These are phyloP conservation scores for Pelosia muscerda DNA, from an alignment of 2,888 invertebrate species.

Conservation along the genomic window DNA sequence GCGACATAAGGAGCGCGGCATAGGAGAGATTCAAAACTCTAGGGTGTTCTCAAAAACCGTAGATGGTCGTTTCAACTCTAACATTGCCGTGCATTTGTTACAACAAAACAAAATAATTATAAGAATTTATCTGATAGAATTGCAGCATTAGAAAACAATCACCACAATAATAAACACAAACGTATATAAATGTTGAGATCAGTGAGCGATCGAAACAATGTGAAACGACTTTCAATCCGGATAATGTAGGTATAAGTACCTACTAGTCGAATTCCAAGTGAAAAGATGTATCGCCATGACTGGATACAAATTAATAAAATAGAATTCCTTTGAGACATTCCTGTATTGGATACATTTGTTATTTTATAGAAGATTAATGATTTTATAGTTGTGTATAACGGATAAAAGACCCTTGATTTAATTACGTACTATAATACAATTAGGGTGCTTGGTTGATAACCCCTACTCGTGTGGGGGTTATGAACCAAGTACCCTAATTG, in stretches of 20 bases:
- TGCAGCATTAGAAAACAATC: not conserved
- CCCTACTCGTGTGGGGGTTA: too few species aligned
- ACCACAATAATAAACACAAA: not conserved
- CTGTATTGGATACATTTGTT: not conserved
- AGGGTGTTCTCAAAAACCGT: too few species aligned
- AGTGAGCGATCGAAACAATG: not conserved
- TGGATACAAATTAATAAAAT: not conserved
- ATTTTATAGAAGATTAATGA: not conserved
- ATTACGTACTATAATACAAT: too few species aligned
- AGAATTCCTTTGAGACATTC: slow-evolving; percentile 1
- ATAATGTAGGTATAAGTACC: not conserved
- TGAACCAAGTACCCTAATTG: too few species aligned
- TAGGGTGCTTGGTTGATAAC: too few species aligned
- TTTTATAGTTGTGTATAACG: not conserved
- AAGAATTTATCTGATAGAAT: too few species aligned
- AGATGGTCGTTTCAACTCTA: too few species aligned
- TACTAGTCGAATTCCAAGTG: not conserved
- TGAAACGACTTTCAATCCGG: not conserved
- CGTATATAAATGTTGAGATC: not conserved
- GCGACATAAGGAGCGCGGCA: too few species aligned
- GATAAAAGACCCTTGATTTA: too few species aligned
- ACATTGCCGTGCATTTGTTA: too few species aligned
- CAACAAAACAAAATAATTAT: too few species aligned
- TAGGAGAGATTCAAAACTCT: too few species aligned
- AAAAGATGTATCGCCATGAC: not conserved